A percentile compares a stretch with the other conserved stretches of the same genome.
phyloP scores from a whole-genome alignment of 2,888 invertebrate species.

The Lepetodrilus schrolli region DNA sequence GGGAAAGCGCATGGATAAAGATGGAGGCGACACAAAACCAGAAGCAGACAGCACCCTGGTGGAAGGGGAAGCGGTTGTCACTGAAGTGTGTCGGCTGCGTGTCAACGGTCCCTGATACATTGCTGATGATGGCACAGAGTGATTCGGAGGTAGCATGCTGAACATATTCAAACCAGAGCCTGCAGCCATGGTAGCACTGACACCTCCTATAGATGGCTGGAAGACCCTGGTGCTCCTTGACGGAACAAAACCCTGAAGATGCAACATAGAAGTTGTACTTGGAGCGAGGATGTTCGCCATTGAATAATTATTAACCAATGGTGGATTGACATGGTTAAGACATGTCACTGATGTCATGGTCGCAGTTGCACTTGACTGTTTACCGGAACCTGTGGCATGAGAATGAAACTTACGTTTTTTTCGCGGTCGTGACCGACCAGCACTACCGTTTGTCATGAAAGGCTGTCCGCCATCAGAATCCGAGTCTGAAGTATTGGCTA shows the following conservation, averaged over 20 bases:
- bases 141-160: neutral
- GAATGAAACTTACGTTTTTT: neutral
- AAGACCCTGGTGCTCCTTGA: neutral
- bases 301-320: neutral
- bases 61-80: neutral
- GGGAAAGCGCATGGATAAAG: neutral
- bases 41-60: neutral
- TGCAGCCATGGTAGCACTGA: neutral
- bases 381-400: neutral
- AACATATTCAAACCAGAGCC: neutral
- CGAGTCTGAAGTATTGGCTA: neutral
- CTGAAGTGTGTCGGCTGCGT: neutral
- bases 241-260: neutral
- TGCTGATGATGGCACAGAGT: neutral
- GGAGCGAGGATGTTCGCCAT: neutral
- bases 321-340: neutral
- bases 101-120: neutral
- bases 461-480: constrained; percentile 1
- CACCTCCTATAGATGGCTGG: neutral
- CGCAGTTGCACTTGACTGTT: neutral
- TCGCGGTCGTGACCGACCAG: neutral
- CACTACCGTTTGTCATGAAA: neutral
- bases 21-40: neutral
- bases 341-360: too few species aligned
- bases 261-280: neutral